A percentile compares a stretch with the other conserved stretches of the same genome.
Conservation (phyloP, 2,888 invertebrate species). For the Synanthedon vespiformis region DNA sequence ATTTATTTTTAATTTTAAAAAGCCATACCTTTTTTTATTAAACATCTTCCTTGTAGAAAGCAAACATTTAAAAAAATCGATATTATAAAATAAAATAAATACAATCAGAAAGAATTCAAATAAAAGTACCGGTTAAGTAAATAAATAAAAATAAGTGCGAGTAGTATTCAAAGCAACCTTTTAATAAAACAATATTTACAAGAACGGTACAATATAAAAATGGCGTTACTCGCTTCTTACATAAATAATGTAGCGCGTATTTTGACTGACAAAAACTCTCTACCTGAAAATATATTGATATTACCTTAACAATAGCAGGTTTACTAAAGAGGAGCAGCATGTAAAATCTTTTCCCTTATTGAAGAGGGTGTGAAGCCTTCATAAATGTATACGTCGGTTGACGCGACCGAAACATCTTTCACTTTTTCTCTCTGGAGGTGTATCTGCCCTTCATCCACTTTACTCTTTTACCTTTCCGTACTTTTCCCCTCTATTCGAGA, state of each 20-base stretch:
- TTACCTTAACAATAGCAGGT: constrained; percentile 22
- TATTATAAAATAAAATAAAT: too few relatives aligned
- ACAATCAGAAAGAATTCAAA: too few relatives aligned
- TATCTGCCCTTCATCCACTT: constrained; percentile 43
- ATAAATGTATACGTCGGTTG: constrained; percentile 51
- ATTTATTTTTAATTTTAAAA: too few relatives aligned
- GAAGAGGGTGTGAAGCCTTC: constrained; percentile 35
- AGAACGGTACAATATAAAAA: too few relatives aligned
- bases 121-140: too few relatives aligned
- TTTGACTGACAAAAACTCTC: not conserved
- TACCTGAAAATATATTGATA: not conserved
- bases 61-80: too few relatives aligned
- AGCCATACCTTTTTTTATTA: too few relatives aligned
- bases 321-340: constrained; percentile 25
- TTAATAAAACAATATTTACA: too few relatives aligned
- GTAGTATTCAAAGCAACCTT: too few relatives aligned
- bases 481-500: constrained; percentile 22
- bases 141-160: too few relatives aligned
- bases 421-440: constrained; percentile 44
- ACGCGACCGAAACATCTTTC: constrained; percentile 52
- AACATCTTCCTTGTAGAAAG: too few relatives aligned
- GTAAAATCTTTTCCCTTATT: constrained; percentile 26
- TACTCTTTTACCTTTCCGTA: constrained; percentile 33
- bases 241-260: not conserved
- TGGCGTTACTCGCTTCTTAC: not conserved